phyloP scores from a whole-genome alignment of 2,113 vertebrate genomes.

The Cygnus atratus region DNA sequence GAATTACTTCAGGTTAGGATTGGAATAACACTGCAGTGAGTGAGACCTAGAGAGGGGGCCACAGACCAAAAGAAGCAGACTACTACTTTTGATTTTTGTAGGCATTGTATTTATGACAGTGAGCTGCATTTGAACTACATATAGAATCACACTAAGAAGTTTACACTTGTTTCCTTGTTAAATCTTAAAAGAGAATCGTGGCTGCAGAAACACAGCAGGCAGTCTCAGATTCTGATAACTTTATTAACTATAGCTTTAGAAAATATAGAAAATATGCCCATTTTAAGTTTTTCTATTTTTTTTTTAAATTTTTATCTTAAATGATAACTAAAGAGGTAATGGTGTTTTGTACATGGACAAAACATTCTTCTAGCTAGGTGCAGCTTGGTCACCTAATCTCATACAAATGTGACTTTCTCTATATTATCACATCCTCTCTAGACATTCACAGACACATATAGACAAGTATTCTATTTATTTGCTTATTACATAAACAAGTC shows the following conservation, averaged over 20 bases:
- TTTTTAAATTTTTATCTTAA: not conserved
- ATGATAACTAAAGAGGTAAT: not conserved
- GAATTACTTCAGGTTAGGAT: not conserved
- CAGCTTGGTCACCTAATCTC: not conserved
- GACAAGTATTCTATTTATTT: not conserved
- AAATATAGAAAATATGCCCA: not conserved
- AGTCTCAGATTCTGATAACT: not conserved
- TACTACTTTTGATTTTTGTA: not conserved
- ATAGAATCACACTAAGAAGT: not conserved
- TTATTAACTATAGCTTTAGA: not conserved
- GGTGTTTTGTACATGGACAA: rapidly evolving
- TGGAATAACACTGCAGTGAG: not conserved
- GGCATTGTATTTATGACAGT: not conserved
- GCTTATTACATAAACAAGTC: not conserved
- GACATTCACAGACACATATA: not conserved
- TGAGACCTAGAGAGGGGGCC: not conserved
- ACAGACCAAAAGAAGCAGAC: not conserved
- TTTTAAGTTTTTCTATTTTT: not conserved
- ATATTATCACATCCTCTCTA: not conserved
- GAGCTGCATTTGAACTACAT: not conserved
- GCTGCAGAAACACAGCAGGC: not conserved
- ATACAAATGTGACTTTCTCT: not conserved
- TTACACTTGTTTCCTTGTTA: rapidly evolving
- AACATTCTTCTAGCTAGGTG: not conserved
- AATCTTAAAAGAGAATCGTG: not conserved